A percentile compares a stretch with the other conserved stretches of the same genome.
Conservation (phyloP, 2,888 invertebrate species). For the Odontocerum albicorne region DNA sequence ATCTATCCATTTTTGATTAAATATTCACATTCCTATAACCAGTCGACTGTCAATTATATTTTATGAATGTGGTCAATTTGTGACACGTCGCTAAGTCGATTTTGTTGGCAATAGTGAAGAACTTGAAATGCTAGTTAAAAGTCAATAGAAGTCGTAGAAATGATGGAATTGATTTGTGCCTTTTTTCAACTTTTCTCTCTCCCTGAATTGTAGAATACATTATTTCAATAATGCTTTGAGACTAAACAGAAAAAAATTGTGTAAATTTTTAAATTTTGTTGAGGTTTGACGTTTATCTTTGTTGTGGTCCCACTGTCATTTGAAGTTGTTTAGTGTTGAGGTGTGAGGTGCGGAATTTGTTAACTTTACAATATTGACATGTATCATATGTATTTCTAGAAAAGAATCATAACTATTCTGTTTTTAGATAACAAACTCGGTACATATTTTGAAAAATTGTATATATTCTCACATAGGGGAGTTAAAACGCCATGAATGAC, state of each 20-base stretch:
- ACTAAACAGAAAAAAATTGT: too few relatives aligned
- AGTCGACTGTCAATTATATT: too few relatives aligned
- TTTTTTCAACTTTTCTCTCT: too few relatives aligned
- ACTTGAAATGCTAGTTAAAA: too few relatives aligned
- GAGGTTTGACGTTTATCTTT: constrained; percentile 22
- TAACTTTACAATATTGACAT: constrained; percentile 26
- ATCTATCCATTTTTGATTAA: too few relatives aligned
- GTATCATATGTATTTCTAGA: not conserved
- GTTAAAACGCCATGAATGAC: constrained; percentile 31
- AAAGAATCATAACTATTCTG: constrained; percentile 2
- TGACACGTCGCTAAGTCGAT: constrained; percentile 7
- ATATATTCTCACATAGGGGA: not conserved
- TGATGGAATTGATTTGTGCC: too few relatives aligned
- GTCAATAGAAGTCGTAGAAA: too few relatives aligned
- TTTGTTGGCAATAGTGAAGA: not conserved
- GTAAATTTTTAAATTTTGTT: too few relatives aligned
- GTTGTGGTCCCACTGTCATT: constrained; percentile 23
- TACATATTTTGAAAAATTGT: not conserved
- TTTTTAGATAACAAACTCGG: not conserved
- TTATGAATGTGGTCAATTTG: too few relatives aligned
- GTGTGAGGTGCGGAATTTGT: constrained; percentile 20
- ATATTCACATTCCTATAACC: too few relatives aligned
- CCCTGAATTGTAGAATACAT: too few relatives aligned
- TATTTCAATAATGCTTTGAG: too few relatives aligned
- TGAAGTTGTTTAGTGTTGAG: constrained; percentile 27